These are phyloP conservation scores for Tipula vernalis DNA, from an alignment of 2,888 invertebrate genomes.

Conservation along the genomic window DNA sequence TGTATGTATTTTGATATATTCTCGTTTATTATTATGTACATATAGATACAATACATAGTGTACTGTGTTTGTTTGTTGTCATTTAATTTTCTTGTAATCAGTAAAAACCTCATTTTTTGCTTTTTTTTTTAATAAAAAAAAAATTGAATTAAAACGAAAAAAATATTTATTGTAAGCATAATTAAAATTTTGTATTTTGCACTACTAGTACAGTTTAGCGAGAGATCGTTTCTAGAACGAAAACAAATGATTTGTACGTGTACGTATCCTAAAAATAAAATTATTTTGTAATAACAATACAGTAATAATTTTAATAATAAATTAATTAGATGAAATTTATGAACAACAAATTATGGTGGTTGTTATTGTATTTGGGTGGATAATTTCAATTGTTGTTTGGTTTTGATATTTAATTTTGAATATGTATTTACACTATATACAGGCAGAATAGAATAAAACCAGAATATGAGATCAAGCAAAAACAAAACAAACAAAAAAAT, in stretches of 20 bases:
- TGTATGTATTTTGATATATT: neutral
- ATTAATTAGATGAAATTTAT: neutral
- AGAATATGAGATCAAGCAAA: neutral
- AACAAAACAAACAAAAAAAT: neutral
- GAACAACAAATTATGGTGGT: neutral
- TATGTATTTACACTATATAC: neutral
- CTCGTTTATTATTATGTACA: neutral
- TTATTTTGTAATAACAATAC: neutral
- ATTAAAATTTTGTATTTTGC: neutral
- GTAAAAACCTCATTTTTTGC: neutral
- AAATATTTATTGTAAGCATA: neutral
- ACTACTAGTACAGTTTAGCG: neutral
- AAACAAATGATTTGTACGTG: neutral
- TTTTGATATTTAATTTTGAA: neutral
- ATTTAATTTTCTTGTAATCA: neutral
- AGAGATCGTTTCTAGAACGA: neutral
- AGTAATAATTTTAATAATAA: neutral
- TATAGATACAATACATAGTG: neutral
- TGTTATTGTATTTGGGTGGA: too few relatives aligned
- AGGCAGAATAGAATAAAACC: neutral
- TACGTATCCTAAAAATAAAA: neutral
- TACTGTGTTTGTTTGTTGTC: neutral
- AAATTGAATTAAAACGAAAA: neutral
- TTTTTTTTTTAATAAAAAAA: neutral
- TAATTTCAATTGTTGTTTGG: neutral